A percentile compares a stretch with the other conserved stretches of the same genome.
These are phyloP conservation scores for Tympanoctomys barrerae DNA, from an alignment of 2,797 vertebrate genomes.

Conservation along the genomic window DNA sequence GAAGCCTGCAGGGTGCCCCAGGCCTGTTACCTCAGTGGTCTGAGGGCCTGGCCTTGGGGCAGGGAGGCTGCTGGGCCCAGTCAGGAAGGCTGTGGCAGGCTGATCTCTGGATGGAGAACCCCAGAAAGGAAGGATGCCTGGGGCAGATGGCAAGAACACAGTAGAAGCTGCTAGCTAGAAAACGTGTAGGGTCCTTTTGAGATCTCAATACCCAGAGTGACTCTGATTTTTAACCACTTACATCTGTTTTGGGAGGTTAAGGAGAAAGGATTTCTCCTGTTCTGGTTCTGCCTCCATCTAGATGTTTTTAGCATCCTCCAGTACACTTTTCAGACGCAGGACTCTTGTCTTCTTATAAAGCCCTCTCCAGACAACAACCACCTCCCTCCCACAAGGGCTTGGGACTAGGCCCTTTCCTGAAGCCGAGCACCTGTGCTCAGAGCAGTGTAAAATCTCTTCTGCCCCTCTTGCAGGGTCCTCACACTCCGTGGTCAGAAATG, in stretches of 20 bases:
- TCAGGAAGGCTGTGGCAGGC: neutral
- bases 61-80: neutral
- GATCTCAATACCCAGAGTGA: neutral
- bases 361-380: neutral
- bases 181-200: neutral
- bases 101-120: neutral
- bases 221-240: neutral
- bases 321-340: constrained; percentile 6
- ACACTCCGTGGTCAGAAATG: constrained; percentile 3
- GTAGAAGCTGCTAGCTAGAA: neutral
- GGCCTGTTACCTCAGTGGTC: neutral
- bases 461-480: constrained; percentile 1
- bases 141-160: neutral
- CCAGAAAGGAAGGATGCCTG: neutral
- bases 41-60: neutral
- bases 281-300: neutral
- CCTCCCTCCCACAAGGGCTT: neutral
- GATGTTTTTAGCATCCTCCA: neutral
- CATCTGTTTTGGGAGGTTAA: neutral
- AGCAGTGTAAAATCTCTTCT: neutral
- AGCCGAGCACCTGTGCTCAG: neutral
- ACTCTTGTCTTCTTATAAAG: neutral
- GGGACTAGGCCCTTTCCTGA: neutral
- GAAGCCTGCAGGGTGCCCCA: neutral
- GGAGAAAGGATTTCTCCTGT: neutral